phyloP scores from a whole-genome alignment of 2,797 vertebrate species.

The Tragopan temminckii region DNA sequence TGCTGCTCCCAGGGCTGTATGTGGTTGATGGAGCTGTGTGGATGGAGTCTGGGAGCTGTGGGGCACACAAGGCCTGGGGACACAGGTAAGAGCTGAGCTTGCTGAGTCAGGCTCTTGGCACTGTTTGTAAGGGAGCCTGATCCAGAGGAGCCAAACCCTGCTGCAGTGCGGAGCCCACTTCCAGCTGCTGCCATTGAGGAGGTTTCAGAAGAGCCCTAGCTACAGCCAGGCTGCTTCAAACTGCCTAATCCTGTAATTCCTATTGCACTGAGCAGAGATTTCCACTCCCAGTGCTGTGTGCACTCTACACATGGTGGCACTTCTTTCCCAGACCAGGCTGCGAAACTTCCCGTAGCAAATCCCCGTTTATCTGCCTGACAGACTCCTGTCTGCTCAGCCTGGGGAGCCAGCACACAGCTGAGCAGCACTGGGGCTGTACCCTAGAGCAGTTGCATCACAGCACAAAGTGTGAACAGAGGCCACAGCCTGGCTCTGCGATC shows the following conservation, averaged over 20 bases:
- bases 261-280: neutral
- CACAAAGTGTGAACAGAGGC: neutral
- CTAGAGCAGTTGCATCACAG: neutral
- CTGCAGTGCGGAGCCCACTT: neutral
- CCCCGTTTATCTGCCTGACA: neutral
- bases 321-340: neutral
- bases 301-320: rapidly evolving
- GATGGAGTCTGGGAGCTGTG: neutral
- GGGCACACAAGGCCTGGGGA: rapidly evolving
- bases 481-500: neutral
- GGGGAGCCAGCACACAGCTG: neutral
- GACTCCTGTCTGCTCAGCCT: neutral
- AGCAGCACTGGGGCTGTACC: neutral
- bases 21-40: neutral
- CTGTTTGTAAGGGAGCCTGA: rapidly evolving
- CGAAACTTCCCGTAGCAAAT: neutral
- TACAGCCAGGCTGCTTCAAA: neutral
- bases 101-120: neutral
- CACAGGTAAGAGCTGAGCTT: neutral
- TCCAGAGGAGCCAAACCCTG: neutral
- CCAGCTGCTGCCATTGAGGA: neutral
- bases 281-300: neutral
- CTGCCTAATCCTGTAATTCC: neutral
- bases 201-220: neutral
- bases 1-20: rapidly evolving